Evolutionary conservation across 2,888 invertebrate genomes (phyloP), one percentile per base, ranked within the genome.

Genomic region (Dione juno): DNA sequence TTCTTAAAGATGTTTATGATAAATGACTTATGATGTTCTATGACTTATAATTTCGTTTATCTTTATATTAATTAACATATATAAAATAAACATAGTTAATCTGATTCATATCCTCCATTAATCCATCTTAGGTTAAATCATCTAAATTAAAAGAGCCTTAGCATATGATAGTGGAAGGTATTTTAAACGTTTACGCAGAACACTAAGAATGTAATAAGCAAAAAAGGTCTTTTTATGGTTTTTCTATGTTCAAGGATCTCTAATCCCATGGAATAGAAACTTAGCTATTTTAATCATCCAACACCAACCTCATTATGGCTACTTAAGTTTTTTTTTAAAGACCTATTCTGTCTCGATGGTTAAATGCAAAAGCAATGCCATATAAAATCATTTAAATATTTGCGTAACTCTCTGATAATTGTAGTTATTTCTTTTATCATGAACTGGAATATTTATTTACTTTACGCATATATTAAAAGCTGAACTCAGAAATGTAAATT

Each of bases 121-220:
- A 5, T 3, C 3, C 2, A 28, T 28, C 28, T 28, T 2, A 28
- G 5, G 28, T 28, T 28, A 28, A 28, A 28, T 28, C 2, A 3
- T 28, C 28, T 28, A 28, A 28, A 28, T 28, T 28, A 28, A 28
- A n/a, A n/a, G n/a, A n/a, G n/a, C n/a, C n/a, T 16, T 37, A 10
- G 3, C 28, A 5, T 11, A 9, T 19, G 11, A 28, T 2, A 28
- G 1, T 28, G 35, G 1, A 37, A 37, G 5, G 11, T 37, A 57
- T 57, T 57, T 57, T 57, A 57, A 57, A 57, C 37, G 54, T 37
- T 57, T 57, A 57, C 37, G 37, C 11, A 37, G 35, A 57, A 57
- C 16, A 37, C 11, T 16, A 10, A 21, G n/a, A 35, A 19, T 16
- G 2, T 9, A 53, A 54, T 9, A n/a, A n/a, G 45, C 10, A 16